phyloP scores from a whole-genome alignment of 1,140 invertebrate genomes.

The Neoseiulus cucumeris region DNA sequence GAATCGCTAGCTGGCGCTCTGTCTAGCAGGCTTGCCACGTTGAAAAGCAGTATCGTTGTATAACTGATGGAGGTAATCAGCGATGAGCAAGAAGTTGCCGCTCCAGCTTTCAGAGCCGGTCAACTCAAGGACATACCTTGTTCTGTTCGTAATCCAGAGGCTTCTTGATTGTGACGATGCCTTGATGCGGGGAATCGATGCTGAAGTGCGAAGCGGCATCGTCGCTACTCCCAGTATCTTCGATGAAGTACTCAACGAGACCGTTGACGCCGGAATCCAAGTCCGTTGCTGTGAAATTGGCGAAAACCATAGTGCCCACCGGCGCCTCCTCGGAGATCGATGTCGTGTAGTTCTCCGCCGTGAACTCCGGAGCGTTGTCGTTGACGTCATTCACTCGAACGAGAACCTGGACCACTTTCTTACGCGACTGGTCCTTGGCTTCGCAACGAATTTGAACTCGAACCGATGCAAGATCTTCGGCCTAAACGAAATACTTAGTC shows the following conservation, averaged over 20 bases:
- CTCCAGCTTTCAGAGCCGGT: too few relatives aligned
- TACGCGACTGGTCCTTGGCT: constrained; percentile 2
- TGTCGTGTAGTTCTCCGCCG: constrained; percentile 52
- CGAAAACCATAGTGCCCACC: constrained; percentile 20
- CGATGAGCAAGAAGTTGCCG: too few relatives aligned
- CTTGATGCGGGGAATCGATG: constrained; percentile 31
- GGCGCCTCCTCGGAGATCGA: constrained; percentile 57
- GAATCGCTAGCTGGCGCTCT: too few relatives aligned
- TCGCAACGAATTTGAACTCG: constrained; percentile 15
- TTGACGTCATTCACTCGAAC: constrained; percentile 73
- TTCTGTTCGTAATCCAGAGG: constrained; percentile 19
- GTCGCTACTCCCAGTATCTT: constrained; percentile 30
- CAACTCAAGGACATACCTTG: constrained; percentile 14
- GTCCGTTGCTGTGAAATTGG: constrained; percentile 19
- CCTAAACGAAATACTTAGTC: constrained; percentile 6
- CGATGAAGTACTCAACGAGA: constrained; percentile 54
- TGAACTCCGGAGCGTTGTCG: constrained; percentile 42
- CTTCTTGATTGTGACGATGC: constrained; percentile 18
- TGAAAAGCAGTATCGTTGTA: too few relatives aligned
- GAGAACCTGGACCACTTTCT: constrained; percentile 58
- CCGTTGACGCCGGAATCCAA: constrained; percentile 49
- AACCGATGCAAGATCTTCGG: constrained; percentile 14
- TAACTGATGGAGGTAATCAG: too few relatives aligned
- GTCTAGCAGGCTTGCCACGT: too few relatives aligned
- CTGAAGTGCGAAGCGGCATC: constrained; percentile 61